These are phyloP conservation scores for Sciurus niger DNA, from an alignment of 2,113 vertebrate genomes.

Conservation along the genomic window DNA sequence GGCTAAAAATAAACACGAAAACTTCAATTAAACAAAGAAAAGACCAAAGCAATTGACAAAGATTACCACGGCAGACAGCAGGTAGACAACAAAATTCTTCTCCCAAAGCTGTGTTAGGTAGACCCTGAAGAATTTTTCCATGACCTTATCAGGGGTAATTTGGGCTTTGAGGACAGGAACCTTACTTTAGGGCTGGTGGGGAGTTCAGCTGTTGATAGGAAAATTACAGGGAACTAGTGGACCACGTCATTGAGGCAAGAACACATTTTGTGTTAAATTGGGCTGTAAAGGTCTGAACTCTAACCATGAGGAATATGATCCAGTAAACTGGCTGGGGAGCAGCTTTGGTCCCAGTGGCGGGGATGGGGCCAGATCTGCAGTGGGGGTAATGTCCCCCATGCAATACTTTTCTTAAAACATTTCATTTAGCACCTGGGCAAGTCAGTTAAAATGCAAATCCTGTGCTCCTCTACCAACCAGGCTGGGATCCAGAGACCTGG, in stretches of 20 bases:
- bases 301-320: constrained; percentile 73
- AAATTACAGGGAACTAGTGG: constrained; percentile 78
- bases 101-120: not conserved
- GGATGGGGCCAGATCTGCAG: not conserved
- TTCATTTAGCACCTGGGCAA: not conserved
- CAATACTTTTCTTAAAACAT: not conserved
- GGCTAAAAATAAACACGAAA: constrained; percentile 26
- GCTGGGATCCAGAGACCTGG: constrained; percentile 1
- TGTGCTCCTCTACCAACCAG: not conserved
- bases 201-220: constrained; percentile 82
- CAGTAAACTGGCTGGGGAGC: constrained; percentile 30
- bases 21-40: not conserved
- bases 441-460: not conserved
- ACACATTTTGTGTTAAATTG: constrained; percentile 83
- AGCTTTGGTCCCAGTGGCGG: not conserved
- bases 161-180: constrained; percentile 72
- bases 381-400: not conserved
- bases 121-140: constrained; percentile 66
- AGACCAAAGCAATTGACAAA: not conserved
- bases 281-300: constrained; percentile 71
- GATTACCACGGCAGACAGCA: not conserved
- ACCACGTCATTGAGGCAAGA: constrained; percentile 80
- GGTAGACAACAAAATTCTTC: not conserved
- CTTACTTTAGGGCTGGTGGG: constrained; percentile 51
- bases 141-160: constrained; percentile 71